Evolutionary conservation across 2,888 invertebrate genomes (phyloP), one percentile per base, ranked within the genome.

Genomic region (Melangyna quadrimaculata): DNA sequence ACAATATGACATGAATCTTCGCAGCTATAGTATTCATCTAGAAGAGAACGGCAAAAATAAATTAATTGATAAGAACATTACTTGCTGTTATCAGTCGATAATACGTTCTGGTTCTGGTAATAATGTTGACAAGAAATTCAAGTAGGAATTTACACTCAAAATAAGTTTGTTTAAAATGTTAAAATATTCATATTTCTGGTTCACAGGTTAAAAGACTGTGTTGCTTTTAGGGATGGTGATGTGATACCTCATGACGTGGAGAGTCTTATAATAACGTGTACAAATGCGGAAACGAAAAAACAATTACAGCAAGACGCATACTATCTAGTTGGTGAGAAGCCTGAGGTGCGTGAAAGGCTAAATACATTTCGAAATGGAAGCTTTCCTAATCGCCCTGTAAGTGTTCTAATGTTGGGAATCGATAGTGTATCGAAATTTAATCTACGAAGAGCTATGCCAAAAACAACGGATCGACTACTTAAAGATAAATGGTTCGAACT

Each of bases 341-440:
- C 93, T 88, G 90, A 92, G 87, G 37, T 80, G 1, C 55, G 63
- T 0, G 6, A 70, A 3, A 70, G 63, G 7, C n/a, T 70, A 0
- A 12, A 37, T 1, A 29, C 35, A 0, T 70, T 63, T n/a, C 22
- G 17, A 37, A 24, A 48, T 17, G 1, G 9, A 1, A 43, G 4
- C 10, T 37, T 63, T n/a, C 2, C 17, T n/a, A 48, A 32, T 1
- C 57, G 74, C 0, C 67, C 48, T 24, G 35, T 37, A 12, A 96
- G 95, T 89, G 94, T 98, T 0, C 91, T 98, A 43, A 92, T 97
- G 88, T 90, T 98, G 59, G 98, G 97, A 27, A 95, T 98, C 88
- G 97, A 98, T 90, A 96, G 96, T 24, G 94, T 98, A 88, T 97
- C 97, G 0, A 92, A 97, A 65, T 93, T 96, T 75, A 96, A 97